Evolutionary conservation across 2,888 invertebrate species (phyloP), one percentile per base, ranked within the genome.

Genomic region (Synergus itoensis): DNA sequence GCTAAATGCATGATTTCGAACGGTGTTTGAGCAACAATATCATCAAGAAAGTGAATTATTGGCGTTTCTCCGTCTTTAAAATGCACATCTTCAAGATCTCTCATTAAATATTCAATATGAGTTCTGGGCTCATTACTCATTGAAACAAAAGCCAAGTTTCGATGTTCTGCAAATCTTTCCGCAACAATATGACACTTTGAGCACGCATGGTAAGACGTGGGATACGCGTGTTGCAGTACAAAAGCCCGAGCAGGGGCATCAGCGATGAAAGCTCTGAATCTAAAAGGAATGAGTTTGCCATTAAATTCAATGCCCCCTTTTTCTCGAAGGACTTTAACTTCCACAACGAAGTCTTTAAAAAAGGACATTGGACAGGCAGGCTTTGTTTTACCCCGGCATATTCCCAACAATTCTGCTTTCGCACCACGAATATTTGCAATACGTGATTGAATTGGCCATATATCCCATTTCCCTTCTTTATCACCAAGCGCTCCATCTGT

Each of bases 381-480:
- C 62, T 82, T 82, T 40, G 14, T 18, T 9, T 57, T 12, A 18
- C 80, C 77, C 41, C 77, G 67, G 12, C 2, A 43, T 40, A 87
- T 78, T 53, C 86, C 85, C 21, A 84, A 77, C 28, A 83, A 75
- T 57, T 84, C 78, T 12, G 83, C 81, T 57, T n/a, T 60, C 43
- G 81, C 78, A n/a, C 45, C n/a, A 21, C 62, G 12, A 78, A 83
- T 78, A 77, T 84, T 83, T 0, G 79, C 63, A 62, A 86, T 75
- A 28, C 79, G 60, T 65, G 79, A 84, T 65, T 86, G 83, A 57
- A 86, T 85, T 9, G 84, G 86, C 85, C 86, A 87, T 78, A 86
- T 81, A 18, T 82, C 77, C 40, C 62, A 62, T 18, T 73, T 78
- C 3, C 76, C 67, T 53, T 73, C 18, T 28, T 77, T 78, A 60